Evolutionary conservation across 2,797 vertebrate genomes (phyloP), one percentile per base, ranked within the genome.

Genomic region (Catamblyrhynchus diadema): DNA sequence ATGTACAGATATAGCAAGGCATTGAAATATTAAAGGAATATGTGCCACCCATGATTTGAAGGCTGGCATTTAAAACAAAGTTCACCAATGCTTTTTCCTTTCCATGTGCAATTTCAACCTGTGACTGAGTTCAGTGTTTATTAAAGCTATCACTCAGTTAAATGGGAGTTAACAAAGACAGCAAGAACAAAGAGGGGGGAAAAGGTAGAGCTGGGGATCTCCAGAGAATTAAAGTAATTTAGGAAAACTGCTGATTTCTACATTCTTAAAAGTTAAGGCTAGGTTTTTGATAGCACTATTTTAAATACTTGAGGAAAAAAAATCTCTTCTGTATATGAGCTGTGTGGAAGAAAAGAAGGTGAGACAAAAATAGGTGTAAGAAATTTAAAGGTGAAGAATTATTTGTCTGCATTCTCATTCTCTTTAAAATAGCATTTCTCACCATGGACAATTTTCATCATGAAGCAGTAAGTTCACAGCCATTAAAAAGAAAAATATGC

Each of bases 121-220:
- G 67, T 86, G 91, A 92, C 91, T 90, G 89, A 97, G 81, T 85
- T 96, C 64, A 60, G 56, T 94, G 95, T 92, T 96, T 93, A 96
- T 96, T 96, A 96, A 96, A 95, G 90, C 90, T 93, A 92, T 96
- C 83, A 90, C 45, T 96, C 94, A 96, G 80, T 84, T 91, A 87
- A 95, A 91, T 94, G 71, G 74, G 35, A 94, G 67, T 71, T 93
- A 91, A 90, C 60, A 92, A 85, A 95, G 88, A 91, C 72, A 91
- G 61, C 6, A 78, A 92, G 69, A 94, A 77, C 60, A 94, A 81
- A 81, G 27, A 53, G 1, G 7, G 7, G 12, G 14, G 30, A 0
- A 62, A 95, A 95, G 42, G 81, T 78, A 90, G 62, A 90, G 37
- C 16, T 82, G 28, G 64, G 16, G 17, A 77, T 84, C 85, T 75